These are phyloP conservation scores for Acanthacorydalis orientalis DNA, from an alignment of 2,888 invertebrate genomes.

Conservation along the genomic window DNA sequence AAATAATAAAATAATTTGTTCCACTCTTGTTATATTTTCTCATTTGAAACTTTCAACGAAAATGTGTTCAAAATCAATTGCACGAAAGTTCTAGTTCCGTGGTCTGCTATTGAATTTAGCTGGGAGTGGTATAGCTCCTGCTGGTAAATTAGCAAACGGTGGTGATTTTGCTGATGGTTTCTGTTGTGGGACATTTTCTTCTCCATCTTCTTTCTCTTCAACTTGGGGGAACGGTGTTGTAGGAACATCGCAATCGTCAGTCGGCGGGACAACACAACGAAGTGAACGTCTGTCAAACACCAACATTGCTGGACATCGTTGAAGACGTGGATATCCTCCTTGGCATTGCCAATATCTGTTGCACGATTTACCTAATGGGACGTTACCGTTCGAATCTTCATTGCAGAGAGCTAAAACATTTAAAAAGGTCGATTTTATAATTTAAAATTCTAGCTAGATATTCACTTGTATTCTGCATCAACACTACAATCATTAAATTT, in stretches of 20 bases:
- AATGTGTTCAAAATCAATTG: too few relatives aligned
- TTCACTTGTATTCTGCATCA: too few relatives aligned
- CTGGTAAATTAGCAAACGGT: slow-evolving; percentile 22
- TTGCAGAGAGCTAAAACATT: slow-evolving; percentile 67
- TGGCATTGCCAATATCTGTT: slow-evolving; percentile 91
- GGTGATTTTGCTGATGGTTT: slow-evolving; percentile 9
- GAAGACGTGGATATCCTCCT: slow-evolving; percentile 80
- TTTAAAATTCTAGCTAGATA: too few relatives aligned
- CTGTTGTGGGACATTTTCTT: slow-evolving; percentile 21
- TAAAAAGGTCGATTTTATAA: too few relatives aligned
- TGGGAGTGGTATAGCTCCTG: slow-evolving; percentile 24
- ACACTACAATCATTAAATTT: too few relatives aligned
- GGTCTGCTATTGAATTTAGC: slow-evolving; percentile 14
- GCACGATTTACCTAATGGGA: slow-evolving; percentile 80
- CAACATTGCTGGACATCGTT: slow-evolving; percentile 78
- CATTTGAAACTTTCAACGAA: too few relatives aligned
- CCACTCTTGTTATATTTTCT: not conserved
- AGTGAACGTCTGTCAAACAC: slow-evolving; percentile 70
- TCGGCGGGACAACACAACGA: slow-evolving; percentile 76
- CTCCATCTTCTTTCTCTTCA: slow-evolving; percentile 23
- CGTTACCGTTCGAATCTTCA: slow-evolving; percentile 81
- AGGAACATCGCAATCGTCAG: slow-evolving; percentile 75
- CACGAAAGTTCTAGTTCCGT: slow-evolving; percentile 2
- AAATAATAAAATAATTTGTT: not conserved
- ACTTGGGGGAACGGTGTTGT: slow-evolving; percentile 55